Percentiles rank a stretch among this genome's conserved stretches.
Evolutionary conservation across 2,888 invertebrate genomes (phyloP).

Genomic region (Omphaloscelis lunosa): DNA sequence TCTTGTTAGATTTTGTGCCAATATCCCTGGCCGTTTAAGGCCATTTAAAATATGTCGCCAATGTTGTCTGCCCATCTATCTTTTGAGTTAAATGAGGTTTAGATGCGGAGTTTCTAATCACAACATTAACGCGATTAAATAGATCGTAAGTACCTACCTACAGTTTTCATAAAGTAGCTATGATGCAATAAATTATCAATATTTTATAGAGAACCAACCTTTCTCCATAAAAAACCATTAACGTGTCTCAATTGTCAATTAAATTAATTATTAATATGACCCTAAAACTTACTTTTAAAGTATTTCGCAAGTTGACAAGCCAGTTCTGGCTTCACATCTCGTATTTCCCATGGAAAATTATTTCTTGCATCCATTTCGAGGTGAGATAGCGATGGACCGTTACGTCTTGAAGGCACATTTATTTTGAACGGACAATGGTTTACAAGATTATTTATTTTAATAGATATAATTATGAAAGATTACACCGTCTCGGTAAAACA

Average conservation of each 20-base stretch:
- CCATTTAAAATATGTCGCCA: constrained; percentile 17
- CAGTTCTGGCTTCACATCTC: constrained; percentile 26
- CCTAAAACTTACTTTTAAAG: constrained; percentile 46
- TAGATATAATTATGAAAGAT: constrained; percentile 15
- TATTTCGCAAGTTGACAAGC: constrained; percentile 33
- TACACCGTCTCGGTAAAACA: not conserved
- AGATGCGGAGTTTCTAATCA: constrained; percentile 24
- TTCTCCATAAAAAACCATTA: not conserved
- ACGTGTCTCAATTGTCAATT: not conserved
- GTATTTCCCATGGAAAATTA: constrained; percentile 44
- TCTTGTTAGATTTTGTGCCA: constrained; percentile 24
- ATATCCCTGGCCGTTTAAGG: constrained; percentile 27
- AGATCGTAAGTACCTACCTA: not conserved
- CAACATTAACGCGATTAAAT: not conserved
- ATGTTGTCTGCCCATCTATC: constrained; percentile 51
- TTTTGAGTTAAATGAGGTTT: constrained; percentile 24
- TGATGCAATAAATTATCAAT: not conserved
- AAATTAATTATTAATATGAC: not conserved
- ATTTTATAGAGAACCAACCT: not conserved
- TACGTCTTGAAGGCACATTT: not conserved
- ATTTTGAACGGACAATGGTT: not conserved
- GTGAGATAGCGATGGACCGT: not conserved
- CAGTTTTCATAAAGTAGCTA: not conserved
- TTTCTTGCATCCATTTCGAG: constrained; percentile 20
- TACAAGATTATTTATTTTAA: not conserved